Base-by-base conservation (phyloP, 2,888 invertebrate genomes). In the Kryphioiulus occultus region DNA sequence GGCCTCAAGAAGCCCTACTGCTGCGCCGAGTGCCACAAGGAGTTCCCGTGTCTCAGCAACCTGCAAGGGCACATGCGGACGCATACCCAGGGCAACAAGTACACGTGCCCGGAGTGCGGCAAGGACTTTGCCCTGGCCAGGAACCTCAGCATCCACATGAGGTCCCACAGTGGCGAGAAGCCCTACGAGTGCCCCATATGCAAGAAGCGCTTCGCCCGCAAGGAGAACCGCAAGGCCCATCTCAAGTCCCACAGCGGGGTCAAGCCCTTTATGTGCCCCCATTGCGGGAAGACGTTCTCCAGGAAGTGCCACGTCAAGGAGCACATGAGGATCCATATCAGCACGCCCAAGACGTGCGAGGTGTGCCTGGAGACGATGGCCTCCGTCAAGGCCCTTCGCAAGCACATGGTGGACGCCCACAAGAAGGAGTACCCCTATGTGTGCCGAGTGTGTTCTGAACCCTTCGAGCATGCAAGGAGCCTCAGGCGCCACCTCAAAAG, bases 381-480 rank as follows among this genome's bases (percentile, higher is more conserved):
- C 39, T 94, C 94, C 85, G 92, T 95, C 15, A 93, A 93, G 83
- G 90, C 91, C 0, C 92, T 96, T 87, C 94, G 95, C 88, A 94
- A 95, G 90, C 96, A 95, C 91, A 93, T 94, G 90, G 89, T 93
- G 91, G 88, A 93, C 91, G 91, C 92, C 90, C 93, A 94, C 92
- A 94, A 95, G 91, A 97, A 84, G n/a, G 95, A 95, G 5, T 97
- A 97, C 92, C 96, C 96, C 89, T 93, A 96, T 92, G 95, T 96
- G 85, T 97, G 97, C 92, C 94, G 94, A 4, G 95, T 95, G 91
- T 97, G 97, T 93, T 95, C 95, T 91, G 96, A 97, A 92, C 95
- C 96, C 91, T 97, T 97, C 92, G 94, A 96, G 89, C 96, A 97
- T 92, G 94, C 94, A 90, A 95, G 96, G 10, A 96, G 96, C 90